Evolutionary conservation across 1,140 invertebrate genomes (phyloP), one percentile per base, ranked within the genome.

Genomic region (Nylanderia fulva): DNA sequence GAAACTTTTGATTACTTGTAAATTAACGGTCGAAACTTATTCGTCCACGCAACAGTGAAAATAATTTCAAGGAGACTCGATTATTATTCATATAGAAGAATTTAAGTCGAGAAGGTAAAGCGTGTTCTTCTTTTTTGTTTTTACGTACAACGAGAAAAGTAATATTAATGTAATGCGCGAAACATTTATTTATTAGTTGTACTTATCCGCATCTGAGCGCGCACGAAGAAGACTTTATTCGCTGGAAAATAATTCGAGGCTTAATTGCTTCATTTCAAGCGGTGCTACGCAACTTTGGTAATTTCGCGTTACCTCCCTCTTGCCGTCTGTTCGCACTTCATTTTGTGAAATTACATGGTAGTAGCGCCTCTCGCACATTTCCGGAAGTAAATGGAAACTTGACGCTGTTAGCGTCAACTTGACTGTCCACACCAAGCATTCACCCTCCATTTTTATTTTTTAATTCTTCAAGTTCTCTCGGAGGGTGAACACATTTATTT

Each of bases 221-320:
- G 21, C 63, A 24, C 18, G n/a, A n/a, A n/a, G 45, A 29, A 18
- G 61, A 76, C 33, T 84, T 60, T 58, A 82, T 82, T 42, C 33
- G 52, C 24, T 82, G 52, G 52, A 82, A 82, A 82, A 82, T 82
- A 24, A 82, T 82, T 82, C 39, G 77, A 39, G n/a, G 77, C 54
- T 72, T 45, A 82, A 82, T 82, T 82, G 52, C 77, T 72, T 82
- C 66, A 56, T 71, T 56, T 71, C 33, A 21, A 58, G 52, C 66
- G 15, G 77, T 54, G 54, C 33, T 33, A 54, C 29, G 45, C 36
- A 71, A 82, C 52, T 82, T 60, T 39, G 18, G 48, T 68, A 79
- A 79, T 68, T 79, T 79, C 36, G n/a, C 42, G 52, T 58, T 72
- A 24, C 33, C 36, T n/a, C 6, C 6, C 33, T 71, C 77, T 82